Evolutionary conservation across 2,113 vertebrate species (phyloP).

Genomic region (Mesoclemmys tuberculata): DNA sequence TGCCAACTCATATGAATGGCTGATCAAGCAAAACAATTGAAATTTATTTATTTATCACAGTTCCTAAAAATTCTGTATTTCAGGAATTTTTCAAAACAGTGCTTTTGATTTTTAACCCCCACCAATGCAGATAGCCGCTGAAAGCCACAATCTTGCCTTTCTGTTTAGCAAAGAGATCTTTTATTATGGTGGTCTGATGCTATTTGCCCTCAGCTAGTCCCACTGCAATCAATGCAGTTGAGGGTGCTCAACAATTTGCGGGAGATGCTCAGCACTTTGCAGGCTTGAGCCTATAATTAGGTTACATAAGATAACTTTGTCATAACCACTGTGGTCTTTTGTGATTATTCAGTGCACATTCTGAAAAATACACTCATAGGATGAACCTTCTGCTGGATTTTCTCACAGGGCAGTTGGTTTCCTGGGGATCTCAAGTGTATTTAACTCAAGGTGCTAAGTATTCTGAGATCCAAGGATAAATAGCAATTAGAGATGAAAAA

Average conservation of each 20-base stretch:
- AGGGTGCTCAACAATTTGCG: not conserved
- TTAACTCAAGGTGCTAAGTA: not conserved
- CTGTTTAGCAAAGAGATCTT: not conserved
- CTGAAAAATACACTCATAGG: not conserved
- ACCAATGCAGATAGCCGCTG: not conserved
- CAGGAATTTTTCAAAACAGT: not conserved
- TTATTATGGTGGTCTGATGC: not conserved
- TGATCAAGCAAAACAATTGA: not conserved
- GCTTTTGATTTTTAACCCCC: not conserved
- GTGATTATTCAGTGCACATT: not conserved
- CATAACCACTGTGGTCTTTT: not conserved
- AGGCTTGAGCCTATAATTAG: not conserved
- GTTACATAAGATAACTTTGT: not conserved
- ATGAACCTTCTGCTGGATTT: not conserved
- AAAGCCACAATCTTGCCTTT: not conserved
- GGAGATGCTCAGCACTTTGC: not conserved
- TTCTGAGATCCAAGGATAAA: not conserved
- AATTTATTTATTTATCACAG: not conserved
- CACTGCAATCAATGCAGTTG: rapidly evolving
- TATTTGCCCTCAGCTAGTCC: not conserved
- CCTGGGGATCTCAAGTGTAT: not conserved
- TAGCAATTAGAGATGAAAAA: not conserved
- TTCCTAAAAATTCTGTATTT: not conserved
- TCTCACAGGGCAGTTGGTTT: not conserved
- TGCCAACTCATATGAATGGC: not conserved